Percentiles rank a stretch among this genome's conserved stretches.
These are phyloP conservation scores for Callorhinus ursinus DNA, from an alignment of 2,113 vertebrate species.

Conservation along the genomic window DNA sequence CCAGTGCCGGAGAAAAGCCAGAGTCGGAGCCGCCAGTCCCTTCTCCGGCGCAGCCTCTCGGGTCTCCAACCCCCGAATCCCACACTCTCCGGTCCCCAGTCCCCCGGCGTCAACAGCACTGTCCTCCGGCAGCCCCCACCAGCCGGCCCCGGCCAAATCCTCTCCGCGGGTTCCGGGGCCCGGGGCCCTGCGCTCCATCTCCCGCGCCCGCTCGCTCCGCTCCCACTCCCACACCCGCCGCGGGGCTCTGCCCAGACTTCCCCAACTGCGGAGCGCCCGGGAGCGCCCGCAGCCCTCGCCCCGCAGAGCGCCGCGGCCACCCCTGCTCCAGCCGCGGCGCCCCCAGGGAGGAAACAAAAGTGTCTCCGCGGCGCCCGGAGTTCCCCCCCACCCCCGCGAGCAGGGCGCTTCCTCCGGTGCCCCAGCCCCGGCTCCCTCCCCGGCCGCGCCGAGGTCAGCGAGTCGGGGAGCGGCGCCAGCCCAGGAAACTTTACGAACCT, in stretches of 20 bases:
- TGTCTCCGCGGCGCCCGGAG: slow-evolving; percentile 21
- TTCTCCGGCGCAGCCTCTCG: not conserved
- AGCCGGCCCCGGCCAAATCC: not conserved
- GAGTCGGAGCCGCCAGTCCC: not conserved
- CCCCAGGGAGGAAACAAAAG: slow-evolving; percentile 66
- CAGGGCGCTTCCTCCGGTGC: not conserved
- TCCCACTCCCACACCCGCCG: not conserved
- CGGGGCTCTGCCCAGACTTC: not conserved
- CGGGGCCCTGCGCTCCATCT: not conserved
- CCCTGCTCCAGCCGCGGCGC: not conserved
- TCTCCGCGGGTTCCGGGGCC: not conserved
- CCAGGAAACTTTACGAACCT: slow-evolving; percentile 80
- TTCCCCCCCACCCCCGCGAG: not conserved
- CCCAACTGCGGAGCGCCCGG: slow-evolving; percentile 3
- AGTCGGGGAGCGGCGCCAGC: slow-evolving; percentile 42
- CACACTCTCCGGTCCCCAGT: not conserved
- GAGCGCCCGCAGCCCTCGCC: slow-evolving; percentile 38
- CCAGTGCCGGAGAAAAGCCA: not conserved
- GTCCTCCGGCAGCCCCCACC: not conserved
- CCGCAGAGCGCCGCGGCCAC: not conserved
- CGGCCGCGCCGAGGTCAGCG: slow-evolving; percentile 53
- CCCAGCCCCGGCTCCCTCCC: not conserved
- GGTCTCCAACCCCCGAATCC: not conserved
- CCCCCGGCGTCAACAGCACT: not conserved
- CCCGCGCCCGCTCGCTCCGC: not conserved